Evolutionary conservation across 2,113 vertebrate genomes (phyloP).

Genomic region (Cheirogaleus medius): DNA sequence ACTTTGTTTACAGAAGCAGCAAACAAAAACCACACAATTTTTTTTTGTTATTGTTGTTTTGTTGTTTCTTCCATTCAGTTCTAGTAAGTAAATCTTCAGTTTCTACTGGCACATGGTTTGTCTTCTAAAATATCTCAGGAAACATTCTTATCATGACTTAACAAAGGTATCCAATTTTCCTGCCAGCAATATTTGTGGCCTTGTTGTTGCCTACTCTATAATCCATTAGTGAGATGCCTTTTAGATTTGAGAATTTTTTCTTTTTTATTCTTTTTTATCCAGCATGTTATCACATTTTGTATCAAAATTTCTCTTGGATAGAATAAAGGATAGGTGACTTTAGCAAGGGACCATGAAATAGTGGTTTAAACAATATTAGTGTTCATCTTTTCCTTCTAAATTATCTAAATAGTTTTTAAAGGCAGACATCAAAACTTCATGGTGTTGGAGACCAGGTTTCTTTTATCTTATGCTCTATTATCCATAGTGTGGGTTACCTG

Average conservation of each 20-base stretch:
- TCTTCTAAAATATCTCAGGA: not conserved
- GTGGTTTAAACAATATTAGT: not conserved
- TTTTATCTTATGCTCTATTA: not conserved
- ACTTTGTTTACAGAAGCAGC: not conserved
- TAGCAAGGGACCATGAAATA: not conserved
- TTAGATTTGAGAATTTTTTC: not conserved
- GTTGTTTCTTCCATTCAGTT: not conserved
- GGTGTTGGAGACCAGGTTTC: accelerated
- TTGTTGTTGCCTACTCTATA: not conserved
- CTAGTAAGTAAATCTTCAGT: not conserved
- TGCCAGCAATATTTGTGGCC: not conserved
- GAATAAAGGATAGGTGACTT: not conserved
- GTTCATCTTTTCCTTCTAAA: not conserved
- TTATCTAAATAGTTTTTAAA: not conserved
- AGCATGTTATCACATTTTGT: not conserved
- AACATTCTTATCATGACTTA: not conserved
- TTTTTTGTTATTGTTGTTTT: not conserved
- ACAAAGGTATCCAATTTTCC: too few species aligned
- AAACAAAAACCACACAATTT: not conserved
- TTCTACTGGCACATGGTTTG: not conserved
- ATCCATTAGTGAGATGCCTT: not conserved
- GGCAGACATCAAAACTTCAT: accelerated
- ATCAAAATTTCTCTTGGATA: not conserved
- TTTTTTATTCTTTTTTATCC: not conserved
- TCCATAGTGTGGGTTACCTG: not conserved